phyloP scores from a whole-genome alignment of 1,140 invertebrate species.

The Caenorhabditis elegans region DNA sequence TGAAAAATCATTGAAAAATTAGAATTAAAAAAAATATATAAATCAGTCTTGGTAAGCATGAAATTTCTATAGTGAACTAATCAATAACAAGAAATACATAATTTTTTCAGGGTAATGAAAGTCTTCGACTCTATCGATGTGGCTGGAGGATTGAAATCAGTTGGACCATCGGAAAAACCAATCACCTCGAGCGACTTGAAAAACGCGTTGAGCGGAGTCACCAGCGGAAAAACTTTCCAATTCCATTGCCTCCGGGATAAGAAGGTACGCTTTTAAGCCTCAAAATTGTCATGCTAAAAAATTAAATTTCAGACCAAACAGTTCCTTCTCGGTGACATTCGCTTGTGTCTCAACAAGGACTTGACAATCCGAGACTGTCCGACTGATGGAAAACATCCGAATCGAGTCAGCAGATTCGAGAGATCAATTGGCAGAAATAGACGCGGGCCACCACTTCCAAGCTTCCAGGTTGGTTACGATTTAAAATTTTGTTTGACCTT shows the following conservation, averaged over 20 bases:
- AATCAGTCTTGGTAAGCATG: too few species aligned
- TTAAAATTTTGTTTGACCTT: background rate
- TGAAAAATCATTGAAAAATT: too few species aligned
- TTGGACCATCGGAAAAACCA: background rate
- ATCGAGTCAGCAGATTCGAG: background rate
- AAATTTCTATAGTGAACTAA: too few species aligned
- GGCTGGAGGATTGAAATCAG: background rate
- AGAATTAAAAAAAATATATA: too few species aligned
- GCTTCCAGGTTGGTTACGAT: slow-evolving; percentile 21
- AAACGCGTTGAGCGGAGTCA: background rate
- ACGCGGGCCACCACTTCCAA: background rate
- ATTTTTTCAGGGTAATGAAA: background rate
- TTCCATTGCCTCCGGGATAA: slow-evolving; percentile 29
- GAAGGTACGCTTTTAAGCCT: background rate
- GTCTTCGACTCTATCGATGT: background rate
- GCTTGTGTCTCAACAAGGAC: slow-evolving; percentile 25
- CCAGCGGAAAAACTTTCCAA: background rate
- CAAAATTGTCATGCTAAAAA: background rate
- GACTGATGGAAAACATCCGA: background rate
- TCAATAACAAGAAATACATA: too few species aligned
- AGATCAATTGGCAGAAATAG: background rate
- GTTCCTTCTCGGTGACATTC: slow-evolving; percentile 14
- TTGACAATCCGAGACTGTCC: slow-evolving; percentile 9
- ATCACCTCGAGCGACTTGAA: background rate
- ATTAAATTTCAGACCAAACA: slow-evolving; percentile 11